Evolutionary conservation across 2,797 vertebrate genomes (phyloP).

Genomic region (Coendou prehensilis): DNA sequence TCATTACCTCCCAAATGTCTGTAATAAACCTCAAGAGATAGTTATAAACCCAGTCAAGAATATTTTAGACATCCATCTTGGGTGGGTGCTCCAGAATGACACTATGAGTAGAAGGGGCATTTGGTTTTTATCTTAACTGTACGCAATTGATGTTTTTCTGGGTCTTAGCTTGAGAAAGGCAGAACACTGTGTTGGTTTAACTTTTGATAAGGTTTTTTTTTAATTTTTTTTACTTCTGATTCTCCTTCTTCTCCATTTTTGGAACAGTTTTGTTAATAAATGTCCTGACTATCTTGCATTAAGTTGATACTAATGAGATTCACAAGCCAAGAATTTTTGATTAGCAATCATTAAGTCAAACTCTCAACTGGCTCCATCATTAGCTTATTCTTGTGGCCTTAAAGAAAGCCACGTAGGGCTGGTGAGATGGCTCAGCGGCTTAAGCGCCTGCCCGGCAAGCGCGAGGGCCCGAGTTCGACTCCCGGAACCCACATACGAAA

Average conservation of each 20-base stretch:
- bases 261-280: neutral
- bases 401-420: conserved; percentile 18
- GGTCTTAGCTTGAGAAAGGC: neutral
- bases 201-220: conserved; percentile 8
- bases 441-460: too few relatives aligned
- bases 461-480: too few relatives aligned
- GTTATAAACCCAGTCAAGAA: conserved; percentile 19
- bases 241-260: neutral
- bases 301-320: neutral
- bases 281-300: neutral
- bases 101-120: neutral
- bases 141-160: neutral
- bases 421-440: too few relatives aligned
- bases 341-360: neutral
- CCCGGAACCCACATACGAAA: too few relatives aligned
- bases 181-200: neutral
- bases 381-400: neutral
- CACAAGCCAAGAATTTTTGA: neutral
- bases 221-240: neutral
- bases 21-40: neutral
- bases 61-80: neutral
- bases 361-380: neutral
- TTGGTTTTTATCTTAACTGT: conserved; percentile 21
- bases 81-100: neutral
- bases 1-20: neutral